These are phyloP conservation scores for Plutomurus gul DNA, from an alignment of 1,140 invertebrate species.

Conservation along the genomic window DNA sequence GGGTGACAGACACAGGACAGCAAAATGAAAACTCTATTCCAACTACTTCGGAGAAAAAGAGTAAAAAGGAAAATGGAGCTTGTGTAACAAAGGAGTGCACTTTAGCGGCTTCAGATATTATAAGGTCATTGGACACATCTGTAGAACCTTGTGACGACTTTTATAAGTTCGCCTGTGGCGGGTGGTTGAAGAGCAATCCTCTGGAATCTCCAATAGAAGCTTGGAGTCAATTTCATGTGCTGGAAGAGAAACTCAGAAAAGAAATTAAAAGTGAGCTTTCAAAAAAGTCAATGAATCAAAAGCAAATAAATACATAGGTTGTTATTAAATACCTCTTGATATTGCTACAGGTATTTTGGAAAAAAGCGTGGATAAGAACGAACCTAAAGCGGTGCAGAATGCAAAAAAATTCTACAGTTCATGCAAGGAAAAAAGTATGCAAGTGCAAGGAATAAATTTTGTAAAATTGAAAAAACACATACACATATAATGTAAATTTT, in stretches of 20 bases:
- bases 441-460: neutral
- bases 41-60: neutral
- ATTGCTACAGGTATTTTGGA: neutral
- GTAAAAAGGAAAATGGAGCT: neutral
- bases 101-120: conserved; percentile 33
- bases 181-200: conserved; percentile 55
- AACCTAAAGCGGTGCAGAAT: neutral
- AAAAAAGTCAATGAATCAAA: too few species aligned
- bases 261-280: neutral
- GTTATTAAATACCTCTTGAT: too few species aligned
- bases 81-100: conserved; percentile 41
- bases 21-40: neutral
- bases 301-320: too few species aligned
- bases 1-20: neutral
- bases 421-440: neutral
- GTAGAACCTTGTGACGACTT: conserved; percentile 57
- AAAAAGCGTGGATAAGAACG: neutral
- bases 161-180: conserved; percentile 58
- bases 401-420: neutral
- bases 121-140: conserved; percentile 36
- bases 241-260: conserved; percentile 37
- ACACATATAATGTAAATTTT: neutral
- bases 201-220: conserved; percentile 47
- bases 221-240: conserved; percentile 50
- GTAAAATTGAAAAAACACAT: neutral